Base-by-base conservation (phyloP, 2,888 invertebrate species). In the Cataglyphis livida region DNA sequence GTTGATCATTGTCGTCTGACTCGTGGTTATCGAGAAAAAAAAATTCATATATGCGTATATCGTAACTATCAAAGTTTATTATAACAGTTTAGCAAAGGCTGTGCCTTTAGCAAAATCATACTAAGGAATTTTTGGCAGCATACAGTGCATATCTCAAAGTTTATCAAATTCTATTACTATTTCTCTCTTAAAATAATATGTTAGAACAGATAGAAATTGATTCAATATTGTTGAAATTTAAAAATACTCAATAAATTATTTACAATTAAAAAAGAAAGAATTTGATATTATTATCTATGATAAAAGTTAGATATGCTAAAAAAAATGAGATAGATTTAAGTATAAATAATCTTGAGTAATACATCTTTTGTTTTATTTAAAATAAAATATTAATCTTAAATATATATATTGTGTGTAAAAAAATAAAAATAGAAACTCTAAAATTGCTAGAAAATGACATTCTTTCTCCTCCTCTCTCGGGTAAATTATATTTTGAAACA, bases 11-110 rank as follows among this genome's bases (percentile, higher is more conserved):
- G 64, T 81, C 64, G 57, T 76, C 41, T 57, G 51, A 75, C 38
- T 76, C 25, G 76, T 18, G 64, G 2, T 81, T 81, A 62, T 65
- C 57, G 57, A 81, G 57, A 65, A 6, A 32, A 81, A 64, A 48
- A 57, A 81, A 35, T 44, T 61, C 32, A 44, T 35, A 57, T 38
- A 21, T 25, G 21, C 32, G 38, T 41, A 44, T 35, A 32, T 71
- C 44, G 7, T 61, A 73, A 38, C 3, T 61, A 44, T 57, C 68
- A 44, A 18, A 32, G 15, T 70, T 70, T 71, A 71, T 78, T 61
- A 61, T n/a, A 28, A 0, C 12, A 10, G 25, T 35, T 9, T 41
- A 18, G 12, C n/a, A 28, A n/a, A 54, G 15, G 18, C 3, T 21
- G 10, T n/a, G n/a, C 10, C 28, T 5, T 32, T 54, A 15, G 15